Evolutionary conservation across 2,113 vertebrate genomes (phyloP), one percentile per base, ranked within the genome.

Genomic region (Semicossyphus pulcher): DNA sequence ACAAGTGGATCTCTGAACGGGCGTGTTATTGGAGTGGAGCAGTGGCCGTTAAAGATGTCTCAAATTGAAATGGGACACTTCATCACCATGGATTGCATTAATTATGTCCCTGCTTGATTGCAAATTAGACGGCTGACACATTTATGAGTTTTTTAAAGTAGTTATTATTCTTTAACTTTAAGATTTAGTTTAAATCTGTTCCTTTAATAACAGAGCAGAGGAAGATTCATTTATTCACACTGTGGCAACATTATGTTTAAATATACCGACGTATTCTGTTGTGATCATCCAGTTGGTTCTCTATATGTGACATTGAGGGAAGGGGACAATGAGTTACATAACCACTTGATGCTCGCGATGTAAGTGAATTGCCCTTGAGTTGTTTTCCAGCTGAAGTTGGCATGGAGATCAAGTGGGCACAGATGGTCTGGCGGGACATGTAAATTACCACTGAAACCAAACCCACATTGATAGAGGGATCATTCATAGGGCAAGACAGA

Each of bases 341-440:
- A 25, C 26, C 37, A 62, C 57, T 42, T 56, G 31, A 41, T 57
- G 20, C 2, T 47, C 8, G 41, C 32, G 20, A 2, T 58, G 44
- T 5, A 21, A 21, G 4, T 84, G 34, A 59, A 41, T 45, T 49
- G 39, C 67, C 42, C 60, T 69, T 34, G 69, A 78, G 63, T 53
- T 61, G 56, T 70, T 71, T 68, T 58, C 51, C 45, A 53, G n/a
- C 51, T 54, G 53, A 65, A 29, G 80, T 65, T 78, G 81, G 77
- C 80, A 75, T 83, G 60, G 77, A 48, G 81, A 85, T 76, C 52
- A 66, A 87, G 80, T 72, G 62, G 64, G 21, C n/a, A 42, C 88
- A 86, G 84, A 79, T 83, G 84, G 81, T 67, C 70, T 29, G 58
- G 23, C 59, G 57, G 42, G 28, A 57, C 20, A 5, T 42, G 14